Conservation (phyloP, 2,888 invertebrate genomes). For the Noctua fimbriata region DNA sequence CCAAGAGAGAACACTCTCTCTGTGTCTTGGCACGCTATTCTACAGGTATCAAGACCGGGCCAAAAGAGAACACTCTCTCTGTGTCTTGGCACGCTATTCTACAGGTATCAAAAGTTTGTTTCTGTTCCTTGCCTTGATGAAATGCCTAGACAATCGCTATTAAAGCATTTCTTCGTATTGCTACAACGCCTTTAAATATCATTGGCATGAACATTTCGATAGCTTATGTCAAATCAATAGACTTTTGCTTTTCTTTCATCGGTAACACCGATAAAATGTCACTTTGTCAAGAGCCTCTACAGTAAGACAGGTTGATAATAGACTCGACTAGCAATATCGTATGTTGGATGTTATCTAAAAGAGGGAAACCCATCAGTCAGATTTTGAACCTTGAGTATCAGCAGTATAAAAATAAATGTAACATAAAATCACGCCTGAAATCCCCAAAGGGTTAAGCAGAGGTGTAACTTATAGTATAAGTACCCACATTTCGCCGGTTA, state of each 20-base stretch:
- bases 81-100: neutral
- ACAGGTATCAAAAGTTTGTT: neutral
- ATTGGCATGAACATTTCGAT: no score
- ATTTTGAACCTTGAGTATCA: neutral
- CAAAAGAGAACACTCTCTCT: neutral
- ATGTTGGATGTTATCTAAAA: neutral
- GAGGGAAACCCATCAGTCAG: neutral
- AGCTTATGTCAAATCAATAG: no score
- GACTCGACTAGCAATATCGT: neutral
- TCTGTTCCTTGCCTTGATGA: neutral
- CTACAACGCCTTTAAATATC: no score
- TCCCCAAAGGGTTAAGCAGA: no score
- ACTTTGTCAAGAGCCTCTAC: neutral
- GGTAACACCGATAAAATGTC: neutral
- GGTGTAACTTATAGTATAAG: no score
- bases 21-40: no score
- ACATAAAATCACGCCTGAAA: no score
- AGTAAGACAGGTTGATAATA: neutral
- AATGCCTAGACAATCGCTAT: neutral
- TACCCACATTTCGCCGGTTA: no score
- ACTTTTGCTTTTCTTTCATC: no score
- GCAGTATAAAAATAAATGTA: neutral
- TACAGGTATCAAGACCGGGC: no score
- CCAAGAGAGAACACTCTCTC: no score
- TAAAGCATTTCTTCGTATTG: no score